Evolutionary conservation across 2,888 invertebrate genomes (phyloP).

Genomic region (Caenorhabditis sp.): DNA sequence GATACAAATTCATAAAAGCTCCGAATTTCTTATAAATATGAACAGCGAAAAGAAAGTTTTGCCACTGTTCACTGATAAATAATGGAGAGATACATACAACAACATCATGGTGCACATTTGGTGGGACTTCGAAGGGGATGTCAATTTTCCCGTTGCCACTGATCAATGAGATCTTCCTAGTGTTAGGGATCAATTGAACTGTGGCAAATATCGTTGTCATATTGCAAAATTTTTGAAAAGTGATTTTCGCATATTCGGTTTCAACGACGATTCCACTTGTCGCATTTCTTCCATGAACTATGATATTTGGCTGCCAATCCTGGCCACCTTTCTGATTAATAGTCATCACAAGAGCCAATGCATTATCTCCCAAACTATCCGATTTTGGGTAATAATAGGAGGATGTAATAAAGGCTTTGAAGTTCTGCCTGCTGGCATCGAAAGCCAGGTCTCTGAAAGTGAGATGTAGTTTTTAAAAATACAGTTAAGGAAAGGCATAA

Average conservation of each 20-base stretch:
- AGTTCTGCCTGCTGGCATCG: no score
- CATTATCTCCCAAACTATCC: constrained; percentile 28
- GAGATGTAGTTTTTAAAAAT: no score
- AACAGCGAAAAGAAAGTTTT: constrained; percentile 44
- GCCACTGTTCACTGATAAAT: constrained; percentile 53
- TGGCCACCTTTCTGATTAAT: constrained; percentile 1
- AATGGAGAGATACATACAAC: constrained; percentile 51
- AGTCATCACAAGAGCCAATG: constrained; percentile 27
- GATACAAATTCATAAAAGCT: constrained; percentile 45
- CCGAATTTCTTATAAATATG: constrained; percentile 53
- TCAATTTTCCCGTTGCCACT: constrained; percentile 15
- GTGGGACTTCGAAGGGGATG: constrained; percentile 41
- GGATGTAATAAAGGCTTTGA: constrained; percentile 35
- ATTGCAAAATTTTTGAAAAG: constrained; percentile 42
- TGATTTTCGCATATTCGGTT: constrained; percentile 23
- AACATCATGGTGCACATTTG: constrained; percentile 21
- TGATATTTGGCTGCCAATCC: background rate
- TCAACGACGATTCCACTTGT: constrained; percentile 18
- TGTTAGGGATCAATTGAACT: constrained; percentile 33
- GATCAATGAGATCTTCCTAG: constrained; percentile 21
- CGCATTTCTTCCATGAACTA: background rate
- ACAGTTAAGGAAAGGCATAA: no score
- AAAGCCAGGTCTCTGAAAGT: no score
- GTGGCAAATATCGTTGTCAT: constrained; percentile 38
- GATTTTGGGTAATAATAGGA: constrained; percentile 35